Evolutionary conservation across 1,140 invertebrate genomes (phyloP), one percentile per base, ranked within the genome.

Genomic region (Zaprionus ornatus): DNA sequence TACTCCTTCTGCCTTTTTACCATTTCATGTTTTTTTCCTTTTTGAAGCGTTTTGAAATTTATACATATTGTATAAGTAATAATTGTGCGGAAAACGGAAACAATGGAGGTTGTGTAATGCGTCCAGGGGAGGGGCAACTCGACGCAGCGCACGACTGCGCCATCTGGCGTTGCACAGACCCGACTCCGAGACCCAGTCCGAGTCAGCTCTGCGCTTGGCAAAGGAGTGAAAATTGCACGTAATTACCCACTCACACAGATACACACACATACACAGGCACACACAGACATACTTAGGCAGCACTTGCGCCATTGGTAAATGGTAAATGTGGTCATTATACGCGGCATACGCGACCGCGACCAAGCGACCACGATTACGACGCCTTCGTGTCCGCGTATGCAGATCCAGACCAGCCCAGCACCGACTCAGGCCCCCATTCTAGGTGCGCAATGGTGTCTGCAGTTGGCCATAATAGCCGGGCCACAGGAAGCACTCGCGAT

Each of bases 11-110:
- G 6, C 40, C 17, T n/a, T 9, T 42, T 42, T 42, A 7, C n/a
- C 5, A 42, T 74, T 72, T 79, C 60, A 79, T 82, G 4, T 68
- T 68, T 35, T 59, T 52, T 56, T 32, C 32, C 19, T 27, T 48
- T 32, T 32, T 32, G 29, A 32, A 32, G 29, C 29, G 45, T 48
- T 63, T 57, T 56, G 23, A 69, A 87, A 88, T 88, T 88, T 87
- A 86, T 86, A 86, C 82, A 86, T 86, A 88, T 87, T 87, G 84
- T 87, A 90, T 88, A 90, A 76, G 86, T 90, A 90, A 90, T 90
- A 90, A 90, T 90, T 90, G 85, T 90, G 81, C 85, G 80, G 86
- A 91, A 91, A 91, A 91, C 81, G 88, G 83, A 88, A 91, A 91
- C 88, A 91, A 91, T 91, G 88, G 88, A 91, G 83, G 85, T 87